Evolutionary conservation across 2,113 vertebrate genomes (phyloP).

Genomic region (Oxygymnocypris stewartii): DNA sequence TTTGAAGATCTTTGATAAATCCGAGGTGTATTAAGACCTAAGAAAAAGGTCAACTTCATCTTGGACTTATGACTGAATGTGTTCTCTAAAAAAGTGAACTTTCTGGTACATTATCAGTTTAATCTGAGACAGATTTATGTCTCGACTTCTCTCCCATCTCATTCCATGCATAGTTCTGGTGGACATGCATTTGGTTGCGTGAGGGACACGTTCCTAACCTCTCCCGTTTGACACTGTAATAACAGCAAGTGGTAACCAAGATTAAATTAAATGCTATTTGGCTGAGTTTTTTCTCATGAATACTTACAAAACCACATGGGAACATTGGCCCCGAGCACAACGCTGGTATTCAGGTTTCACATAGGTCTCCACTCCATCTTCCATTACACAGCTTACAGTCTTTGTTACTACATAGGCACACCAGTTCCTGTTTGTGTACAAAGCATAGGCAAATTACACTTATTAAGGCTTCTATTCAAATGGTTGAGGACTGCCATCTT

Average conservation of each 20-base stretch:
- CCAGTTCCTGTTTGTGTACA: constrained; percentile 83
- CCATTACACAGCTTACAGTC: constrained; percentile 91
- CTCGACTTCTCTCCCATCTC: neutral
- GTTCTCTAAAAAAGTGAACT: neutral
- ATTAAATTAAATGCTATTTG: neutral
- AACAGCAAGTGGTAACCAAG: neutral
- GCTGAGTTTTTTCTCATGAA: constrained; percentile 5
- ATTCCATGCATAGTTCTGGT: constrained; percentile 21
- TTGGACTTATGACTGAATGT: constrained; percentile 5
- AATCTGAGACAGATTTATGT: neutral
- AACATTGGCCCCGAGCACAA: constrained; percentile 90
- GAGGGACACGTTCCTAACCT: neutral
- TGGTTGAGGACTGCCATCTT: neutral
- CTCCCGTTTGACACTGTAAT: constrained; percentile 4
- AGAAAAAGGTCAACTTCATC: neutral
- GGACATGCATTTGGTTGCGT: neutral
- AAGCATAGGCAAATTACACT: neutral
- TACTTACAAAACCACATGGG: constrained; percentile 85
- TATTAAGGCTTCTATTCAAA: neutral
- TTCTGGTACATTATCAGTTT: neutral
- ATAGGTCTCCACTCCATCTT: constrained; percentile 92
- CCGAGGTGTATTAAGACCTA: neutral
- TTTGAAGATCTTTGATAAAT: constrained; percentile 11
- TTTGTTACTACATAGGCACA: constrained; percentile 92
- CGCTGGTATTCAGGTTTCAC: constrained; percentile 91